phyloP scores from a whole-genome alignment of 2,888 invertebrate species.

The Tigriopus californicus region DNA sequence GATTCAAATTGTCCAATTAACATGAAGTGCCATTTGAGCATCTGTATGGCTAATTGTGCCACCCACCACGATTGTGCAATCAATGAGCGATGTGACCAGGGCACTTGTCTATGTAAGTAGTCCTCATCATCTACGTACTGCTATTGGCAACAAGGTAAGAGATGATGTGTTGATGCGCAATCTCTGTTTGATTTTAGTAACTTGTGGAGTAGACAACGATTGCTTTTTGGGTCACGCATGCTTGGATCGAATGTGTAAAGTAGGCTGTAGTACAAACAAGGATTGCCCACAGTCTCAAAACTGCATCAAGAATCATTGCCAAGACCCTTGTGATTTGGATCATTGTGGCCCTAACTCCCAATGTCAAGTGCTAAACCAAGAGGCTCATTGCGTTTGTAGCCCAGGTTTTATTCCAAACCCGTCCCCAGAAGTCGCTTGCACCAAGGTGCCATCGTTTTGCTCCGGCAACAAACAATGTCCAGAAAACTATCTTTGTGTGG shows the following conservation, averaged over 20 bases:
- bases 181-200: conserved; percentile 43
- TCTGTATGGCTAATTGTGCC: conserved; percentile 56
- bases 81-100: conserved; percentile 68
- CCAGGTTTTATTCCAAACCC: conserved; percentile 63
- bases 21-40: conserved; percentile 54
- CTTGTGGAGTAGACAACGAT: conserved; percentile 74
- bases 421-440: conserved; percentile 68
- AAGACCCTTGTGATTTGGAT: conserved; percentile 52
- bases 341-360: conserved; percentile 45
- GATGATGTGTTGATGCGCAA: too few species aligned
- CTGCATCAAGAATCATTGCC: conserved; percentile 47
- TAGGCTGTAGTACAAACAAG: conserved; percentile 17
- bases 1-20: conserved; percentile 36
- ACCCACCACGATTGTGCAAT: conserved; percentile 63
- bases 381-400: conserved; percentile 35
- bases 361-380: conserved; percentile 40
- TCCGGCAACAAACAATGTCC: conserved; percentile 38
- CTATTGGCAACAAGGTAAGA: too few species aligned
- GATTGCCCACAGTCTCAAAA: conserved; percentile 23
- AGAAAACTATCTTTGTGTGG: conserved; percentile 47
- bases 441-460: conserved; percentile 60
- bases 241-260: conserved; percentile 41
- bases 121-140: too few species aligned
- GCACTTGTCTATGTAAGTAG: conserved; percentile 52
- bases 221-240: conserved; percentile 82